Percentiles rank a stretch among this genome's conserved stretches.
These are phyloP conservation scores for Nephrotoma appendiculata DNA, from an alignment of 2,888 invertebrate species.

Conservation along the genomic window DNA sequence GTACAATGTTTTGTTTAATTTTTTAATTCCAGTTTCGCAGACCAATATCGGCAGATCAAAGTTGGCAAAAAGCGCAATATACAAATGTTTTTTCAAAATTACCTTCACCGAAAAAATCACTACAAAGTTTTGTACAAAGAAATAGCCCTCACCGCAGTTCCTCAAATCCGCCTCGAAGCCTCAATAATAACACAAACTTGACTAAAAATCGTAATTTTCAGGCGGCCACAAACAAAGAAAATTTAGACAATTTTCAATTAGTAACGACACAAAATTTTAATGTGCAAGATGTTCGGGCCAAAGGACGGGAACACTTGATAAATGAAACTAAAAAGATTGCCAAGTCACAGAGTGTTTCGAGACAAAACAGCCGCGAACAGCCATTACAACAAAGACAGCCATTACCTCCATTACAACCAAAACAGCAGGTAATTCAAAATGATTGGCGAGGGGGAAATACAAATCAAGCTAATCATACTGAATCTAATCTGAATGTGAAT, in stretches of 20 bases:
- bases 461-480: background rate
- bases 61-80: constrained; percentile 19
- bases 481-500: background rate
- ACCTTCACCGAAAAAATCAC: constrained; percentile 9
- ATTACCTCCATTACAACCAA: background rate
- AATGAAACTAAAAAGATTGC: background rate
- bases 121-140: background rate
- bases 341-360: background rate
- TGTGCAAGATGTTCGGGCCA: background rate
- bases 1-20: too few relatives aligned
- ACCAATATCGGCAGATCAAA: constrained; percentile 15
- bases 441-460: constrained; percentile 9
- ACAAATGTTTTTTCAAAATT: constrained; percentile 16
- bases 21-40: constrained; percentile 7
- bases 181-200: background rate
- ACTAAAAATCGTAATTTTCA: background rate
- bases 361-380: background rate
- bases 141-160: background rate
- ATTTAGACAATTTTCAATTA: background rate
- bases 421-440: constrained; percentile 3
- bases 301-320: background rate
- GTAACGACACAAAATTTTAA: background rate
- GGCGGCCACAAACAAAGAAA: background rate
- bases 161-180: background rate
- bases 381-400: constrained; percentile 1